Percentiles rank a stretch among this genome's conserved stretches.
Conservation (phyloP, 2,888 invertebrate genomes). For the Conus canariensis region DNA sequence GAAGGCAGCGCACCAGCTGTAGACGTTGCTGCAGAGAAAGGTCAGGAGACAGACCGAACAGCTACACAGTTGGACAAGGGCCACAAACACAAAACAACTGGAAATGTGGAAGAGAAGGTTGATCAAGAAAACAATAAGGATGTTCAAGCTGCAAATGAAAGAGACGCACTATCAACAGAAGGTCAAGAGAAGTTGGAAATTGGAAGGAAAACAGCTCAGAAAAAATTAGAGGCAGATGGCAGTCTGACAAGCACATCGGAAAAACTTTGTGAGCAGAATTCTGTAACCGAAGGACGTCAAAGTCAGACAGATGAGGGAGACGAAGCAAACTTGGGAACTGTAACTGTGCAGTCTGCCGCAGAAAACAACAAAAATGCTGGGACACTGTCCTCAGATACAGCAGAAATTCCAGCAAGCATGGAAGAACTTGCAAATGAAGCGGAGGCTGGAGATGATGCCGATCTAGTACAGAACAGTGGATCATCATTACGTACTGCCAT, state of each 20-base stretch:
- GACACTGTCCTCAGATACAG: not conserved
- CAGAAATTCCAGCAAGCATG: not conserved
- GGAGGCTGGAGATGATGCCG: not conserved
- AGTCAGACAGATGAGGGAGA: not conserved
- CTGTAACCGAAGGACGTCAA: not conserved
- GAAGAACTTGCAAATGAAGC: not conserved
- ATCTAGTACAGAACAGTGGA: not conserved
- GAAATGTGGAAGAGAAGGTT: not conserved
- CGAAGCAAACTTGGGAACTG: not conserved
- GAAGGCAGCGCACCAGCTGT: not conserved
- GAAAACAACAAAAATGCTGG: not conserved
- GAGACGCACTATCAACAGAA: not conserved
- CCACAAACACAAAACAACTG: not conserved
- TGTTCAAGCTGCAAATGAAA: not conserved
- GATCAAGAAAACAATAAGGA: not conserved
- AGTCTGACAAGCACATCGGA: not conserved
- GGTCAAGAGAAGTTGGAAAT: conserved; percentile 28
- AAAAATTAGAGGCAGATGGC: not conserved
- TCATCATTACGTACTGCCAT: not conserved
- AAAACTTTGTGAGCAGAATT: not conserved
- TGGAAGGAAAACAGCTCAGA: conserved; percentile 5
- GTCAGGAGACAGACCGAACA: not conserved
- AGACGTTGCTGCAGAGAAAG: not conserved
- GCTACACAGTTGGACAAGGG: not conserved
- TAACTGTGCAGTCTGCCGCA: not conserved